Evolutionary conservation across 2,113 vertebrate genomes (phyloP).

Genomic region (Hippocampus comes): DNA sequence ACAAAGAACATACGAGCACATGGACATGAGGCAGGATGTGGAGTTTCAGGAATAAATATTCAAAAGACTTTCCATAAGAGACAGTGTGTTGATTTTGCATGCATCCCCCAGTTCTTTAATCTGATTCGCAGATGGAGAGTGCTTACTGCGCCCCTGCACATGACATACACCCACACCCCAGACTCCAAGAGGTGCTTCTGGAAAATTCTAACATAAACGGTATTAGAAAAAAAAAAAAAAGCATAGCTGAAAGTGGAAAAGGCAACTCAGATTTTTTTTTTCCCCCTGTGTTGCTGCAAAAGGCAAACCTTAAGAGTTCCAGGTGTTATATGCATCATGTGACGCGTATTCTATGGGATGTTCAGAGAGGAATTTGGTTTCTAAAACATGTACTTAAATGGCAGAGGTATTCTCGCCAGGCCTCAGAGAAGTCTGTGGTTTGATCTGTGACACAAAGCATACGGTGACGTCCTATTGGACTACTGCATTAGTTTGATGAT

Average conservation of each 20-base stretch:
- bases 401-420: conserved; percentile 47
- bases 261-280: conserved; percentile 49
- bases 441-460: conserved; percentile 42
- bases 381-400: conserved; percentile 53
- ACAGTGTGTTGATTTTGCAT: not conserved
- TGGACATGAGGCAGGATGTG: not conserved
- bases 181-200: conserved; percentile 50
- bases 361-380: conserved; percentile 32
- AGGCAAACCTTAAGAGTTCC: not conserved
- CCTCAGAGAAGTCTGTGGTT: conserved; percentile 52
- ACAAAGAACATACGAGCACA: not conserved
- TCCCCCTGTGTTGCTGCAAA: conserved; percentile 31
- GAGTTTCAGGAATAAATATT: not conserved
- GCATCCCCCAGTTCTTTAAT: conserved; percentile 43
- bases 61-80: not conserved
- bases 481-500: not conserved
- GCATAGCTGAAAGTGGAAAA: conserved; percentile 62
- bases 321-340: conserved; percentile 23
- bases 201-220: conserved; percentile 62
- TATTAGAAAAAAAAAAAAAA: conserved; percentile 38
- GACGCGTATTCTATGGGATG: conserved; percentile 37
- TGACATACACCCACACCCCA: conserved; percentile 31
- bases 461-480: conserved; percentile 38
- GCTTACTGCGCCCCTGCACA: conserved; percentile 34
- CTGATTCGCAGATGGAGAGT: conserved; percentile 63